Evolutionary conservation across 2,113 vertebrate genomes (phyloP).

Genomic region (Perccottus glenii): DNA sequence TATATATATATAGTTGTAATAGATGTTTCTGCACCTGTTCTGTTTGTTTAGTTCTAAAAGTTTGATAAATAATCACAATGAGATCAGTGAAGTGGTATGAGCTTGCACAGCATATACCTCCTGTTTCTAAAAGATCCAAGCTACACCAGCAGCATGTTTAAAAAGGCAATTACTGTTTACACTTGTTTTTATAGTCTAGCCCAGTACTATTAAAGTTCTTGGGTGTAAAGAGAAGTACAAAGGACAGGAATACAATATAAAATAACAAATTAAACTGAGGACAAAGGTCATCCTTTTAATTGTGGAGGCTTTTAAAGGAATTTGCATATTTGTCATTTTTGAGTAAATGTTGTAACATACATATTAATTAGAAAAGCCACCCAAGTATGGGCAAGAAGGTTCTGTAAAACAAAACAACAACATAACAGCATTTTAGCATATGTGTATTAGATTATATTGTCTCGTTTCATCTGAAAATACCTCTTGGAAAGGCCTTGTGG

Average conservation of each 20-base stretch:
- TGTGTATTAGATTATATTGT: too few relatives aligned
- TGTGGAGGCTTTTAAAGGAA: background rate
- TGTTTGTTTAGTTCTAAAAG: background rate
- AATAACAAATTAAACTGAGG: constrained; percentile 33
- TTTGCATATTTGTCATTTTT: background rate
- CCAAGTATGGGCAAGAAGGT: too few relatives aligned
- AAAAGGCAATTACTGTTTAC: constrained; percentile 64
- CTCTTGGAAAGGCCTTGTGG: too few relatives aligned
- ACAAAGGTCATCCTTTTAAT: constrained; percentile 27
- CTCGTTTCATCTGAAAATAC: too few relatives aligned
- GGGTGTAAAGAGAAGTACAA: constrained; percentile 19
- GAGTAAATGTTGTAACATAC: background rate
- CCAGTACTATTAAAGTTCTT: constrained; percentile 40
- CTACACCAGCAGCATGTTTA: constrained; percentile 51
- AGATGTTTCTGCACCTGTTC: background rate
- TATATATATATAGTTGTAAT: too few relatives aligned
- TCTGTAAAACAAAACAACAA: too few relatives aligned
- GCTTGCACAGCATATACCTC: constrained; percentile 50
- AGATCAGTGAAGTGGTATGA: constrained; percentile 26
- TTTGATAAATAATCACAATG: constrained; percentile 10
- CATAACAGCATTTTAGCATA: too few relatives aligned
- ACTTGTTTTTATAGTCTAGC: constrained; percentile 47
- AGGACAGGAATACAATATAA: constrained; percentile 21
- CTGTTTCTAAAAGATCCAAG: constrained; percentile 45
- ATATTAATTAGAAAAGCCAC: background rate